These are phyloP conservation scores for Caenorhabditis japonica DNA, from an alignment of 2,888 invertebrate genomes.

Conservation along the genomic window DNA sequence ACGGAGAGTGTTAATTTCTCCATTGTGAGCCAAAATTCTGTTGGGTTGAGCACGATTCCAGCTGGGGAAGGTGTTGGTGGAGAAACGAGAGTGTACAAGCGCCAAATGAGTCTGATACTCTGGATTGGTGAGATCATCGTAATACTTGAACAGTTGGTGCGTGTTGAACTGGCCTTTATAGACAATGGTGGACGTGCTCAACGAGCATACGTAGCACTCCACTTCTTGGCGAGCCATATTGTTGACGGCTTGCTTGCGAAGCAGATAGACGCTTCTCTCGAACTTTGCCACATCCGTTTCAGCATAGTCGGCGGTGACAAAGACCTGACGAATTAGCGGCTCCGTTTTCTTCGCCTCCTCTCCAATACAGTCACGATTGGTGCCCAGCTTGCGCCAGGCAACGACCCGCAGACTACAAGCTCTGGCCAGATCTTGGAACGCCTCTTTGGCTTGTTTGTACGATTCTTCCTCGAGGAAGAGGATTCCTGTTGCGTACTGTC, in stretches of 20 bases:
- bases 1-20: conserved; percentile 97
- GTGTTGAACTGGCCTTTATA: conserved; percentile 98
- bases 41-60: conserved; percentile 99
- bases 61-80: conserved; percentile 98
- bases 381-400: conserved; percentile 94
- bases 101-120: conserved; percentile 93
- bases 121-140: conserved; percentile 81
- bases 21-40: conserved; percentile 95
- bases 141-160: conserved; percentile 90
- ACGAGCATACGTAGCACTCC: conserved; percentile 94
- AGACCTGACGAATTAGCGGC: conserved; percentile 90
- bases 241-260: conserved; percentile 93
- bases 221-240: conserved; percentile 87
- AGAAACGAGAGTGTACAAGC: conserved; percentile 96
- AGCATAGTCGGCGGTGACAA: conserved; percentile 82
- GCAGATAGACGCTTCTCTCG: conserved; percentile 86
- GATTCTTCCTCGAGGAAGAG: conserved; percentile 86
- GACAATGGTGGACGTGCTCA: conserved; percentile 90
- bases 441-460: conserved; percentile 79
- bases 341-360: conserved; percentile 93
- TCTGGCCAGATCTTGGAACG: conserved; percentile 87
- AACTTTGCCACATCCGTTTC: conserved; percentile 80
- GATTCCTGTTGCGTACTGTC: conserved; percentile 95
- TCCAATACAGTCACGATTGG: conserved; percentile 88
- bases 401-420: conserved; percentile 87